Base-by-base conservation (phyloP, 2,797 vertebrate species). In the Sebastiscus albofasciatus region DNA sequence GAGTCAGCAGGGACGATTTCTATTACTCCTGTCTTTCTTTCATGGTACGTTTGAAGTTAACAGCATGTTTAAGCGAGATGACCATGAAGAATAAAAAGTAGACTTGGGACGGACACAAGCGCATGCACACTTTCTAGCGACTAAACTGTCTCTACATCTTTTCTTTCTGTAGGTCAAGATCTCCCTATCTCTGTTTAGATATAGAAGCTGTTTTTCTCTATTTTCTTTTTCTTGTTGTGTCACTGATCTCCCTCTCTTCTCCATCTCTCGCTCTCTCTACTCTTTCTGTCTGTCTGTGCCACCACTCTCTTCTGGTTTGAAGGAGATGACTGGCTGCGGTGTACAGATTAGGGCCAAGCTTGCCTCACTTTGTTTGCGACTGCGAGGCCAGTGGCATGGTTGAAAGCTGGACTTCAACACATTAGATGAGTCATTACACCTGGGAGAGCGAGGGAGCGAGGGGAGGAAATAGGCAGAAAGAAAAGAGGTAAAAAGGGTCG, bases 381-480 rank as follows among this genome's bases (percentile, higher is more conserved):
- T 69, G 70, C 4, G 13, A 36, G 68, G 74, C 71, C 73, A 70
- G 72, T 77, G 55, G 79, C 52, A 58, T 56, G 73, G 85, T 20
- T 73, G 39, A 83, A 77, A 82, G 71, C 81, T 79, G 77, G 72
- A 85, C 75, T 74, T 83, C 31, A 82, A 80, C 76, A 78, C 79
- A 78, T 84, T 80, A 82, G 87, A 84, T 84, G 89, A 90, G 59
- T 88, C 88, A 90, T 85, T 88, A 76, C 79, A 79, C 75, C 27
- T 22, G 59, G 18, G 81, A 89, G 20, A 78, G 36, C 2, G 5
- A 67, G 31, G 68, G 65, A 67, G 56, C 56, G 8, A 62, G 49
- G 14, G 61, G 34, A 67, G 20, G 14, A 46, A 58, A 29, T 66
- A 27, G 36, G 46, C 12, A 64, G 33, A 29, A 3, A 12, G 31